A percentile compares a stretch with the other conserved stretches of the same genome.
Conservation (phyloP, 2,888 invertebrate genomes). For the Ferrisia virgata region DNA sequence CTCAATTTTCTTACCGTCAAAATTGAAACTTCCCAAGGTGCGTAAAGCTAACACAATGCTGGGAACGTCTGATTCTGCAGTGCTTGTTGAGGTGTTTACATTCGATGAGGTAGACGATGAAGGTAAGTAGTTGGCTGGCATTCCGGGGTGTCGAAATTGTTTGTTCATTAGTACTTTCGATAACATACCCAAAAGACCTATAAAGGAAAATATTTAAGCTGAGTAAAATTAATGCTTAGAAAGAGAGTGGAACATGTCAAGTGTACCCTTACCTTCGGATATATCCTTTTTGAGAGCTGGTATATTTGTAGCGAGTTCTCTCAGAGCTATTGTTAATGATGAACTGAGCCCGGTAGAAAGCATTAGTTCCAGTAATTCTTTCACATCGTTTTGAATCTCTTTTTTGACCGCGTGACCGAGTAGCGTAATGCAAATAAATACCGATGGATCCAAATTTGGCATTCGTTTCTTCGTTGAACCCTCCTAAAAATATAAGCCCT, state of each 20-base stretch:
- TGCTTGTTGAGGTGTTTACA: slow-evolving; percentile 47
- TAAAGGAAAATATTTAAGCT: not conserved
- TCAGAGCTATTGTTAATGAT: slow-evolving; percentile 83
- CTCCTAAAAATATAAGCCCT: slow-evolving; percentile 57
- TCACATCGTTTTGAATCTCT: slow-evolving; percentile 72
- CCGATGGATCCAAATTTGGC: slow-evolving; percentile 73
- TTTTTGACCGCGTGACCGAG: slow-evolving; percentile 83
- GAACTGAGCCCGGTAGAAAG: slow-evolving; percentile 86
- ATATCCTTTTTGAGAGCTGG: slow-evolving; percentile 85
- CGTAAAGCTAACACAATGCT: slow-evolving; percentile 86
- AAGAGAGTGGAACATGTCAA: not conserved
- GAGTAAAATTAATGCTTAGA: not conserved
- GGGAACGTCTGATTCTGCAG: slow-evolving; percentile 69
- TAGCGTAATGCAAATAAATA: slow-evolving; percentile 90
- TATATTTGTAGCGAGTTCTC: slow-evolving; percentile 84
- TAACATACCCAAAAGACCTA: slow-evolving; percentile 79
- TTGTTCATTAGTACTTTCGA: slow-evolving; percentile 87
- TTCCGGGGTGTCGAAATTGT: slow-evolving; percentile 77
- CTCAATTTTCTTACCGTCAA: slow-evolving; percentile 62
- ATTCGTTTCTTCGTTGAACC: slow-evolving; percentile 70
- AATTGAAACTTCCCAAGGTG: slow-evolving; percentile 84
- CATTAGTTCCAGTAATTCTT: slow-evolving; percentile 85
- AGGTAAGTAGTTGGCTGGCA: slow-evolving; percentile 50
- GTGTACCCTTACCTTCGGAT: slow-evolving; percentile 64
- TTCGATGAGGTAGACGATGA: slow-evolving; percentile 38